Evolutionary conservation across 2,113 vertebrate genomes (phyloP).

Genomic region (Tonatia bakeri): DNA sequence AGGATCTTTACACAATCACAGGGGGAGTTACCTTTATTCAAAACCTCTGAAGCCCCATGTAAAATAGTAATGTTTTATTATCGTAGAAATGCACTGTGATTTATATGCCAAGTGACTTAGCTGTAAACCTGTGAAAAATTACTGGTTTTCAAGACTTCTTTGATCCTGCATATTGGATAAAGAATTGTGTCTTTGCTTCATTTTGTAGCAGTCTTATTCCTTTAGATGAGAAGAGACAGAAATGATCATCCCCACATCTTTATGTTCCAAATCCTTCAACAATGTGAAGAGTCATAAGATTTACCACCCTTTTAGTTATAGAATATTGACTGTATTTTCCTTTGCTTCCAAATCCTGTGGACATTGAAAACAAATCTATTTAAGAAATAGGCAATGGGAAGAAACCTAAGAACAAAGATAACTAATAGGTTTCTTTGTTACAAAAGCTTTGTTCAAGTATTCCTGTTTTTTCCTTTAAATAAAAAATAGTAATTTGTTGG

Average conservation of each 20-base stretch:
- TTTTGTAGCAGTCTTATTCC: not conserved
- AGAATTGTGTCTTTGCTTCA: not conserved
- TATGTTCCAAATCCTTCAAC: not conserved
- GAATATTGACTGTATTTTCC: not conserved
- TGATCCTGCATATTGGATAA: not conserved
- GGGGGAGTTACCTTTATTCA: too few species aligned
- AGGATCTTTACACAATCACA: too few species aligned
- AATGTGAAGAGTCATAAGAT: not conserved
- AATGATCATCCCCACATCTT: not conserved
- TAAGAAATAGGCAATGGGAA: too few species aligned
- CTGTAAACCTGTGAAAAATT: not conserved
- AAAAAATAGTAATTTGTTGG: too few species aligned
- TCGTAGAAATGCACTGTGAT: too few species aligned
- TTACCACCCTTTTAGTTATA: not conserved
- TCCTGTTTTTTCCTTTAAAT: too few species aligned
- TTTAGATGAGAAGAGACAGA: not conserved
- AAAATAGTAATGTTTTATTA: too few species aligned
- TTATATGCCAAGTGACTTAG: not conserved
- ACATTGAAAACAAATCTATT: not conserved
- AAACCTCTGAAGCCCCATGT: too few species aligned
- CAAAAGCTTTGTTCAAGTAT: too few species aligned
- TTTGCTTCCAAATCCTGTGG: not conserved
- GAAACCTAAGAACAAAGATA: too few species aligned
- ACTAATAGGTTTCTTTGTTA: too few species aligned
- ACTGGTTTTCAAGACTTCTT: not conserved